Base-by-base conservation (phyloP, 53 echinoderm and acorn worm genomes). In the Holothuria scabra region DNA sequence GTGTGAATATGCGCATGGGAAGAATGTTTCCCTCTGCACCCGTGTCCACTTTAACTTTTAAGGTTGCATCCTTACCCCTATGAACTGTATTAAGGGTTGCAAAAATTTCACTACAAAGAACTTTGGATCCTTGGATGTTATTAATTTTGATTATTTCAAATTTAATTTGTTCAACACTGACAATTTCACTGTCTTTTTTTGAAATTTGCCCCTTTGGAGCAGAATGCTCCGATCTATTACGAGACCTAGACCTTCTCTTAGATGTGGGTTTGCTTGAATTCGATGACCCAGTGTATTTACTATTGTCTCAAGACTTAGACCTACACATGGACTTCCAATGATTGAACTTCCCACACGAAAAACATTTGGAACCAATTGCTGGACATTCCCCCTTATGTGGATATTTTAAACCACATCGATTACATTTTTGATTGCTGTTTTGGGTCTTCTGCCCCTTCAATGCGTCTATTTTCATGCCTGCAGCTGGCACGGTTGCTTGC, bases 21-120 rank as follows among this genome's bases (percentile, higher is more conserved):
- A n/a, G n/a, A n/a, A n/a, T 35, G 22, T 74, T 74, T 41, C 74
- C 0, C 10, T 74, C 22, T 18, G 75, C 28, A 12, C 75, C 75
- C 5, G 75, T 44, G 13, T 75, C 56, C n/a, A 75, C n/a, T 22
- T 75, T 75, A 2, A 55, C 75, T 25, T 55, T 75, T 13, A n/a
- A n/a, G n/a, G n/a, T n/a, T n/a, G n/a, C n/a, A n/a, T n/a, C n/a
- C n/a, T n/a, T n/a, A n/a, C 46, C 48, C 22, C 22, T 23, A 46
- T 20, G 2, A 52, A 22, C 6, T 41, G 16, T 0, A n/a, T 23
- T 35, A 19, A 2, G 18, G 12, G 8, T 56, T 55, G 30, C 26
- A 46, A 76, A 76, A 14, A 29, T 57, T 56, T 76, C 56, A 56
- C 49, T 56, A 7, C 41, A 52, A 5, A 16, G 10, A n/a, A 34